Evolutionary conservation across 2,113 vertebrate species (phyloP), one percentile per base, ranked within the genome.

Genomic region (Puntigrus tetrazona): DNA sequence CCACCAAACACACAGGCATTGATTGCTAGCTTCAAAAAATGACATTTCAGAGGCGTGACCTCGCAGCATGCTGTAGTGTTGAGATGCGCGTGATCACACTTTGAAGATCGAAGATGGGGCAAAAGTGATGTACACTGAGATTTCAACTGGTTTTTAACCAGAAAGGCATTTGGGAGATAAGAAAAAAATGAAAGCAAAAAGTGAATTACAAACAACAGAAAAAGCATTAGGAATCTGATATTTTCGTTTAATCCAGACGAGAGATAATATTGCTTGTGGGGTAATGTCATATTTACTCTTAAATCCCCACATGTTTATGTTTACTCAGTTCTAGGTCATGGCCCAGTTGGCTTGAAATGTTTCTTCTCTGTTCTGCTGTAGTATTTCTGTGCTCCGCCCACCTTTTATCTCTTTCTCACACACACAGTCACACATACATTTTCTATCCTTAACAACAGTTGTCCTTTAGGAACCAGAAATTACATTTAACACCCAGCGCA

Each of bases 261-360:
- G 7, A 55, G 18, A 70, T 38, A 45, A 63, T 27, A 63, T 52
- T n/a, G 65, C 29, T 69, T 2, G 20, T 55, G 16, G 27, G 45
- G 73, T 50, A 75, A 34, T 77, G 50, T 57, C 59, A 81, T 52
- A 50, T 81, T n/a, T 69, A 65, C 61, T 34, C 43, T 43, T 36
- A 79, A 63, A 80, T 80, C 41, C 78, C 59, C 16, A 67, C 27
- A 20, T 80, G 80, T 81, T 27, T 81, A 18, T 81, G 65, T 79
- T 79, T 59, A 79, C 69, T 73, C 75, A 31, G 63, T 84, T 72
- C 63, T 70, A 69, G 75, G 75, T 57, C 83, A 70, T 84, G 63
- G 83, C 75, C 83, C 77, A 84, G n/a, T 84, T 84, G 77, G 52
- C 80, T 70, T 70, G 29, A 70, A 81, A 65, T 27, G 31, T 81